These are phyloP conservation scores for Monomorium pharaonis DNA, from an alignment of 1,140 invertebrate species.

Conservation along the genomic window DNA sequence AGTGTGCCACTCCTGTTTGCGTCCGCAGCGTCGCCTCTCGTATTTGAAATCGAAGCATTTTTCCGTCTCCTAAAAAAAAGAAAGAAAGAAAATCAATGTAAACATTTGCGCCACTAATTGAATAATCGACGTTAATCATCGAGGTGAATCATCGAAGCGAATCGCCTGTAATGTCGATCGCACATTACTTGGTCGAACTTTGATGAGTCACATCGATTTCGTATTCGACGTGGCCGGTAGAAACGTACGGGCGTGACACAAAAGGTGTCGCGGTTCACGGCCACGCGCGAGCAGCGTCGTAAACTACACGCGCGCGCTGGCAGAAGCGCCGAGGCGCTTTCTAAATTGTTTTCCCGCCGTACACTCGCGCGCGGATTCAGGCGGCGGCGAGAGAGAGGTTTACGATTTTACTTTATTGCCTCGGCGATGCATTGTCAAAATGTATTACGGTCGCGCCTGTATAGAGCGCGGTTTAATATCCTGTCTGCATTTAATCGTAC, in stretches of 20 bases:
- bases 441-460: conserved; percentile 76
- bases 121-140: neutral
- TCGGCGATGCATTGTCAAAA: conserved; percentile 82
- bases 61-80: neutral
- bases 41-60: neutral
- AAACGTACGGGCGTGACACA: conserved; percentile 12
- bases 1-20: neutral
- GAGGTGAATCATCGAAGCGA: neutral
- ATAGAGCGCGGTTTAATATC: conserved; percentile 82
- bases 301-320: conserved; percentile 4
- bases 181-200: neutral
- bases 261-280: conserved; percentile 30
- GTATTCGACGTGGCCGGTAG: neutral
- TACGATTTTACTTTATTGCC: conserved; percentile 81
- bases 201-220: conserved; percentile 26
- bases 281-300: neutral
- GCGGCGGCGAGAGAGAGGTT: conserved; percentile 78
- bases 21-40: too few relatives aligned
- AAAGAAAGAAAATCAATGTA: neutral
- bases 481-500: conserved; percentile 82
- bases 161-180: neutral
- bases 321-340: conserved; percentile 36
- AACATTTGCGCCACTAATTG: neutral
- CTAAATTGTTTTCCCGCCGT: conserved; percentile 43
- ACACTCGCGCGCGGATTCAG: conserved; percentile 43